Base-by-base conservation (phyloP, 2,113 vertebrate species). In the Gallinago media region DNA sequence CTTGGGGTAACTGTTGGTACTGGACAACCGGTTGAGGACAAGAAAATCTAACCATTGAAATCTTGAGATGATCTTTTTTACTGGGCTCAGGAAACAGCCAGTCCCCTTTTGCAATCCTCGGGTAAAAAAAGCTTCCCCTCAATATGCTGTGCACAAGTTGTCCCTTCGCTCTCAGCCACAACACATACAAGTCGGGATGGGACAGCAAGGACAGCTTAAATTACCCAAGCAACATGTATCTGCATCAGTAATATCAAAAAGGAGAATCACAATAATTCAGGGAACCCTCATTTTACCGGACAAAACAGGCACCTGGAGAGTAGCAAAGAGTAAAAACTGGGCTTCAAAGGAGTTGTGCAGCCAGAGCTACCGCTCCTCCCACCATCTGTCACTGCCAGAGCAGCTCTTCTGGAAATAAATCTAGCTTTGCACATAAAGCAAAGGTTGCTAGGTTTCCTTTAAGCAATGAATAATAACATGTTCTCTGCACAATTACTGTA, bases 401-500 rank as follows among this genome's bases (percentile, higher is more conserved):
- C 79, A 68, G 76, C 73, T 71, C 83, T 84, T 67, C 29, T 49
- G 70, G 89, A 92, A 93, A 63, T 72, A 92, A 84, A 56, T 71
- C 47, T 8, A 83, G 79, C 83, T 89, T 32, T 75, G 94, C 79
- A 78, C 88, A 67, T 32, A 63, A 87, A 94, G 91, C 80, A 94
- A 90, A 94, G 90, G 94, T 94, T 96, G 94, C 91, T 96, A 95
- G 81, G 94, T 91, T 96, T 92, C 92, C 83, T 96, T 92, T 93
- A 89, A 93, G 91, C 61, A 52, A 68, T 59, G 90, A 95, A 94
- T 86, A 96, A 95, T 92, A 90, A 85, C 83, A 71, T 3, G 49
- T 91, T 90, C 88, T 89, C 76, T 72, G 56, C 58, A 84, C 85
- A 94, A 88, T 86, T 91, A 93, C 68, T 94, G 73, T 78, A 75